phyloP scores from a whole-genome alignment of 2,113 vertebrate species.

The Ia io region DNA sequence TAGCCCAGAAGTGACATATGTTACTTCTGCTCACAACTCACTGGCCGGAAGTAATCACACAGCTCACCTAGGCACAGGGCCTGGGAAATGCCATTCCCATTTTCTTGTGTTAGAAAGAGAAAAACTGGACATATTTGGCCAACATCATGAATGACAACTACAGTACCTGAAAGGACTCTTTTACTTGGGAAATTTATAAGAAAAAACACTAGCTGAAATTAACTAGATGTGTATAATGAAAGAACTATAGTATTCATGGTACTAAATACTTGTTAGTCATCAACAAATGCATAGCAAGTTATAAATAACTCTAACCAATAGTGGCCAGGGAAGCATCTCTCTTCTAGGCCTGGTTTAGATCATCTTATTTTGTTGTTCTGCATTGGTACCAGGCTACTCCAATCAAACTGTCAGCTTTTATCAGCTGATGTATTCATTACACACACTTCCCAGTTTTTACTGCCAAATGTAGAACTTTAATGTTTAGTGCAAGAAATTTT shows the following conservation, averaged over 20 bases:
- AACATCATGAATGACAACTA: not conserved
- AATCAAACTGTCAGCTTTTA: not conserved
- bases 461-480: not conserved
- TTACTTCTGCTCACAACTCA: conserved; percentile 16
- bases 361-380: not conserved
- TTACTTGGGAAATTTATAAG: not conserved
- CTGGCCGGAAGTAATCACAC: not conserved
- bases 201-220: not conserved
- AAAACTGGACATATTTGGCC: not conserved
- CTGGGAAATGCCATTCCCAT: not conserved
- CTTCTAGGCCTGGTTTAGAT: not conserved
- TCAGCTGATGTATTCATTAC: not conserved
- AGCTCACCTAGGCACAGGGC: not conserved
- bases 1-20: conserved; percentile 13
- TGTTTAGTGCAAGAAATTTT: not conserved
- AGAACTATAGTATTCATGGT: not conserved
- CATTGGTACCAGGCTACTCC: not conserved
- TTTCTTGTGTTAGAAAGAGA: not conserved
- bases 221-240: not conserved
- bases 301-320: not conserved
- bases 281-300: not conserved
- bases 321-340: not conserved
- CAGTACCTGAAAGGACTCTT: not conserved
- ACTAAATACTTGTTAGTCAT: not conserved
- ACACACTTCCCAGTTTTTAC: not conserved